Base-by-base conservation (phyloP, 2,888 invertebrate genomes). In the Mystacides longicornis region DNA sequence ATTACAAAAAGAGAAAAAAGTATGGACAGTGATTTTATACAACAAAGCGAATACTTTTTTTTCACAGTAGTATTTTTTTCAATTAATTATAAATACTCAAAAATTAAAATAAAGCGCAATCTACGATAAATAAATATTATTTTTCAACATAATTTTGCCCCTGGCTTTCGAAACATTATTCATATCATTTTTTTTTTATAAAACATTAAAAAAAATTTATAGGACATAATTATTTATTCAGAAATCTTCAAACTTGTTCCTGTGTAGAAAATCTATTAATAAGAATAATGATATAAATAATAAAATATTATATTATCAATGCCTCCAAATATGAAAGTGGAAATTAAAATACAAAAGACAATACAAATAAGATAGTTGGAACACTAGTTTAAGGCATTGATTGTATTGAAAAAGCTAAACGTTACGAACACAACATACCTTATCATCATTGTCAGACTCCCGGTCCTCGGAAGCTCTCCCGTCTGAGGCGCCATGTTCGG, bases 361-460 rank as follows among this genome's bases (percentile, higher is more conserved):
- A 16, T 3, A 37, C 16, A 4, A 37, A 7, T 37, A 37, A 37
- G 3, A 16, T 37, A 37, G 14, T n/a, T 27, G 11, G 27, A 7
- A 5, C 11, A 37, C 16, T 16, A n/a, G 14, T 3, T 3, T n/a
- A 37, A 37, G 37, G 37, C 37, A 37, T 37, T 37, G 37, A 7
- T 7, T n/a, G 16, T 14, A 14, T 37, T 37, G 14, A 5, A 37
- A 14, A 37, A 37, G 14, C 14, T 37, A 11, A 7, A 37, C 14
- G 14, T 37, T 37, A 14, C 16, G 14, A 14, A n/a, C 14, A n/a
- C 37, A 18, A 74, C 81, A 77, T 80, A 91, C 92, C 88, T 92
- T 92, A 69, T 92, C 92, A 70, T 93, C 92, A 68, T 85, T 86
- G 67, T 93, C 93, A 18, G 91, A 91, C 65, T 93, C 93, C 65